These are phyloP conservation scores for Stenolophus ochropezus DNA, from an alignment of 2,888 invertebrate genomes.

Conservation along the genomic window DNA sequence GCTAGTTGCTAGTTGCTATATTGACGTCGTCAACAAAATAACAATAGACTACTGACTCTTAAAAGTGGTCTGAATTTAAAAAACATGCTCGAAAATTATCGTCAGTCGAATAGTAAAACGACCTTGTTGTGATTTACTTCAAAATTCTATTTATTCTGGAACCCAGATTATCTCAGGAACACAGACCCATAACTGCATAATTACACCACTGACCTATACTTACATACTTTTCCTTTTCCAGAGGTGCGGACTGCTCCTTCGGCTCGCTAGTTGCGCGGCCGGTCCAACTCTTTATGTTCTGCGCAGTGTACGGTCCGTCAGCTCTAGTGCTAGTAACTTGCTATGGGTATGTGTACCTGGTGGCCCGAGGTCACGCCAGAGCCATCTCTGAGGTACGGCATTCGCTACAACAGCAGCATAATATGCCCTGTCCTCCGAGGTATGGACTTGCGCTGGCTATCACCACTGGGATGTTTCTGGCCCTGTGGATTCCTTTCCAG, in stretches of 20 bases:
- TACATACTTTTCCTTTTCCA: constrained; percentile 66
- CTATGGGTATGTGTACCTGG: constrained; percentile 79
- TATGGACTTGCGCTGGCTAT: constrained; percentile 79
- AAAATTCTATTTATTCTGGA: too few relatives aligned
- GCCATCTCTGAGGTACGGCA: constrained; percentile 79
- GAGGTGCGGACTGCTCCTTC: constrained; percentile 73
- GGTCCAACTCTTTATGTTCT: constrained; percentile 76
- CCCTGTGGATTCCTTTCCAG: constrained; percentile 79
- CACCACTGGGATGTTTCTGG: constrained; percentile 78
- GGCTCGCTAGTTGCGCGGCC: constrained; percentile 74
- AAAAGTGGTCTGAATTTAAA: too few relatives aligned
- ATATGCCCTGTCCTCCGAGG: constrained; percentile 71
- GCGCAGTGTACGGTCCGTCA: constrained; percentile 78
- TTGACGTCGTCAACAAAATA: too few relatives aligned
- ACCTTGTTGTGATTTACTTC: too few relatives aligned
- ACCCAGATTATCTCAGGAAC: too few relatives aligned
- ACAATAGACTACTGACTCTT: too few relatives aligned
- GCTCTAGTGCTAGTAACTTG: constrained; percentile 76
- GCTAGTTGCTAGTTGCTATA: too few relatives aligned
- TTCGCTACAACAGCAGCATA: constrained; percentile 73
- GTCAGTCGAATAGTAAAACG: too few relatives aligned
- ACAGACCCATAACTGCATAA: too few relatives aligned
- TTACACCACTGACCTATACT: not conserved
- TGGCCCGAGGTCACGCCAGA: constrained; percentile 79
- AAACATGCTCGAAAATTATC: too few relatives aligned